Conservation (phyloP, 2,797 vertebrate species). For the Triplophysa bombifrons region DNA sequence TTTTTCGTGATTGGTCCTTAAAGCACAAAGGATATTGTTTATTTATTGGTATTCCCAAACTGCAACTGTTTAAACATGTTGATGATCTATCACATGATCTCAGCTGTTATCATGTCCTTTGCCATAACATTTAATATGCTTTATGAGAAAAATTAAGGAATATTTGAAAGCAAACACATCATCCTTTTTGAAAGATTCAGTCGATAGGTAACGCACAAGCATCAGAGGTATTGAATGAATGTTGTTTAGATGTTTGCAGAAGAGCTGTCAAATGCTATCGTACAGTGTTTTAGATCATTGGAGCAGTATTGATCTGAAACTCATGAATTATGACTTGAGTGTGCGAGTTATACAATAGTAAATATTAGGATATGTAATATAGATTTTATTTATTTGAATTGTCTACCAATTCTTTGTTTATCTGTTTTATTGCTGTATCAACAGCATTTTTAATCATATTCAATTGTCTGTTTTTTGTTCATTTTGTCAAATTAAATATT, state of each 20-base stretch:
- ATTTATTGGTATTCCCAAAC: constrained; percentile 11
- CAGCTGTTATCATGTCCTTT: background rate
- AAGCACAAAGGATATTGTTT: constrained; percentile 53
- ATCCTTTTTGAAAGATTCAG: background rate
- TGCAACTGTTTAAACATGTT: background rate
- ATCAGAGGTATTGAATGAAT: background rate
- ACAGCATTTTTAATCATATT: background rate
- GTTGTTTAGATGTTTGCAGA: background rate
- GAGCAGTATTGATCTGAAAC: background rate
- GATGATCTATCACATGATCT: background rate
- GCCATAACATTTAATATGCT: background rate
- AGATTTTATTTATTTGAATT: background rate
- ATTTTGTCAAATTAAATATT: background rate
- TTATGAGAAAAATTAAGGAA: background rate
- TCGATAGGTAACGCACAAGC: background rate
- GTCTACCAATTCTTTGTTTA: background rate
- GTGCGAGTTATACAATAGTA: background rate
- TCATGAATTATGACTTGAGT: background rate
- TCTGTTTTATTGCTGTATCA: constrained; percentile 3
- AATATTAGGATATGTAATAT: background rate
- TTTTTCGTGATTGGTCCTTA: constrained; percentile 39
- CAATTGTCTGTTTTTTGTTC: background rate
- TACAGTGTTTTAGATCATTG: background rate
- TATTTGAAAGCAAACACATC: background rate
- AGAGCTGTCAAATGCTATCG: constrained; percentile 30